Evolutionary conservation across 2,113 vertebrate genomes (phyloP).

Genomic region (Ahaetulla prasina): DNA sequence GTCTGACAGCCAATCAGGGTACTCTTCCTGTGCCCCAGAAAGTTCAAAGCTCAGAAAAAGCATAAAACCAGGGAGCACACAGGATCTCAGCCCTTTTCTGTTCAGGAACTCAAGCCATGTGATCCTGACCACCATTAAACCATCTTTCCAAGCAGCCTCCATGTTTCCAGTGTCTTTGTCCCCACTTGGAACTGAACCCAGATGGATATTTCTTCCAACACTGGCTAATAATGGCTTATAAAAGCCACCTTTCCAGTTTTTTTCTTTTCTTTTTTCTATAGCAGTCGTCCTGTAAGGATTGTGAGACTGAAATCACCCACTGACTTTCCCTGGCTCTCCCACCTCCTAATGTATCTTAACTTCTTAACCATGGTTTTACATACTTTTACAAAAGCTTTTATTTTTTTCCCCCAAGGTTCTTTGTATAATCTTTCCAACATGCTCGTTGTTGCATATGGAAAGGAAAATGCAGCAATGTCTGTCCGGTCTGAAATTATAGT

Average conservation of each 20-base stretch:
- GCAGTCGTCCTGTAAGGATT: not conserved
- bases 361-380: not conserved
- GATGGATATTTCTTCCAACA: too few species aligned
- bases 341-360: not conserved
- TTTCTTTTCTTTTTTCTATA: not conserved
- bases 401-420: not conserved
- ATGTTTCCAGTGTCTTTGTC: too few species aligned
- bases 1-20: too few species aligned
- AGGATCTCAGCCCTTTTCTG: too few species aligned
- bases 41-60: too few species aligned
- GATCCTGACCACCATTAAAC: too few species aligned
- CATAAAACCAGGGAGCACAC: too few species aligned
- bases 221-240: not conserved
- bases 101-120: too few species aligned
- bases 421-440: not conserved
- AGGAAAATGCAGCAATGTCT: not conserved
- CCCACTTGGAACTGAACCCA: too few species aligned
- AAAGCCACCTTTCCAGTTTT: not conserved
- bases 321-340: not conserved
- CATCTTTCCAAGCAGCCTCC: too few species aligned
- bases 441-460: not conserved
- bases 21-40: too few species aligned
- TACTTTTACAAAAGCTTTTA: not conserved
- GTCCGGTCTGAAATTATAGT: not conserved
- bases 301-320: not conserved